Percentiles rank a stretch among this genome's conserved stretches.
Evolutionary conservation across 2,888 invertebrate species (phyloP).

Genomic region (Caenorhabditis sinica): DNA sequence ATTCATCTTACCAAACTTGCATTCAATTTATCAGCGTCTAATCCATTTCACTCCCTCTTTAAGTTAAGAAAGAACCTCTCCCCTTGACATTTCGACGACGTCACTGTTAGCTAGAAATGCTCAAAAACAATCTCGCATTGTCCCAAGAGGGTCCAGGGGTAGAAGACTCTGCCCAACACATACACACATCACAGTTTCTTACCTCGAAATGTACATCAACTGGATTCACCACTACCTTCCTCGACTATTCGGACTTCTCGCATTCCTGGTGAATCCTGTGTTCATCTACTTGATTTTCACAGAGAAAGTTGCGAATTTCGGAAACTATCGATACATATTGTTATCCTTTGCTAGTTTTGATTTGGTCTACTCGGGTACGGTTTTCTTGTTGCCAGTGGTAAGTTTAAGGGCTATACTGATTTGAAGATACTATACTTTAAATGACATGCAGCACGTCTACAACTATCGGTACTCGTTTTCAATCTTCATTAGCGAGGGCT

Average conservation of each 20-base stretch:
- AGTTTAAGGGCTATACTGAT: not conserved
- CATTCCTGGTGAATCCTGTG: slow-evolving; percentile 26
- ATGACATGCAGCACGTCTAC: not conserved
- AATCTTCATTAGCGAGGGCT: not conserved
- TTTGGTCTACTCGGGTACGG: not conserved
- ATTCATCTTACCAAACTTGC: no score
- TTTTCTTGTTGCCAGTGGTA: slow-evolving; percentile 21
- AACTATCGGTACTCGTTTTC: not conserved
- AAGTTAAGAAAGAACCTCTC: no score
- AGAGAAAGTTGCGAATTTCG: not conserved
- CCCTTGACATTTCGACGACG: no score
- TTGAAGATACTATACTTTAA: no score
- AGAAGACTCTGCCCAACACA: no score
- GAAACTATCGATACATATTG: slow-evolving; percentile 34
- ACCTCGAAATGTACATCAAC: not conserved
- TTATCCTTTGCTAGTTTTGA: slow-evolving; percentile 14
- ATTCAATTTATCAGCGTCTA: no score
- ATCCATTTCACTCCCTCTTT: no score
- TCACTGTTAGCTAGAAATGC: no score
- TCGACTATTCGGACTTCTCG: not conserved
- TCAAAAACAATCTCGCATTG: no score
- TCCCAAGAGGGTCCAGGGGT: no score
- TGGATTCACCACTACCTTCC: slow-evolving; percentile 11
- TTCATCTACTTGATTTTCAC: slow-evolving; percentile 27
- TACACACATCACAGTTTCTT: no score